Evolutionary conservation across 2,113 vertebrate species (phyloP).

Genomic region (Xiphophorus hellerii): DNA sequence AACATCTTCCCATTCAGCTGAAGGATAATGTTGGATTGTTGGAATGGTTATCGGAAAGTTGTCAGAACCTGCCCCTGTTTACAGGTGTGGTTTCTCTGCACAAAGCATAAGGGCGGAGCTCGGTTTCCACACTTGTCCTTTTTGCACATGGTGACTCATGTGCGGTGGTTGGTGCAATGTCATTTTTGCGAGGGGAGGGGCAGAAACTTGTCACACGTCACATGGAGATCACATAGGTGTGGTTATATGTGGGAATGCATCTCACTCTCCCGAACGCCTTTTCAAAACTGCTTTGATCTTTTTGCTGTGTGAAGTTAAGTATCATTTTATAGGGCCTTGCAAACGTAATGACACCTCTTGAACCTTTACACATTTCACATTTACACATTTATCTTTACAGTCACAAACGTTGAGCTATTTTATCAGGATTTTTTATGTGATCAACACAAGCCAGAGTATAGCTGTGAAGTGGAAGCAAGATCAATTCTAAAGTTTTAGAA

Average conservation of each 20-base stretch:
- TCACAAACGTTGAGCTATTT: not conserved
- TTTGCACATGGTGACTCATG: conserved; percentile 72
- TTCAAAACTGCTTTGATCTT: conserved; percentile 8
- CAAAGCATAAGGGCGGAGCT: conserved; percentile 48
- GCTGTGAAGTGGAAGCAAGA: not conserved
- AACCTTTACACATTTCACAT: not conserved
- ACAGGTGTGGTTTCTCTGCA: conserved; percentile 64
- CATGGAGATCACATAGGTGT: conserved; percentile 37
- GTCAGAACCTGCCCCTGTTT: conserved; percentile 56
- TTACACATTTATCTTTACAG: not conserved
- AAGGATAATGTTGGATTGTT: conserved; percentile 33
- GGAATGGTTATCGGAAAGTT: conserved; percentile 54
- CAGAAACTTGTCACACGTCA: conserved; percentile 24
- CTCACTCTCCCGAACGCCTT: conserved; percentile 19
- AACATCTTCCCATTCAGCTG: conserved; percentile 28
- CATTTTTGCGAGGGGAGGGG: conserved; percentile 23
- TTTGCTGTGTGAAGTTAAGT: not conserved
- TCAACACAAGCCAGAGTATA: not conserved
- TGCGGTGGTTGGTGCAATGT: conserved; percentile 48
- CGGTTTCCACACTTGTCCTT: not conserved
- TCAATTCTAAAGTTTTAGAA: too few relatives aligned
- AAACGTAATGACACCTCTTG: not conserved
- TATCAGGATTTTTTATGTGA: not conserved
- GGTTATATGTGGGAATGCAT: conserved; percentile 52
- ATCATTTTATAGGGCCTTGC: not conserved